Evolutionary conservation across 2,113 vertebrate genomes (phyloP).

Genomic region (Dromas ardeola): DNA sequence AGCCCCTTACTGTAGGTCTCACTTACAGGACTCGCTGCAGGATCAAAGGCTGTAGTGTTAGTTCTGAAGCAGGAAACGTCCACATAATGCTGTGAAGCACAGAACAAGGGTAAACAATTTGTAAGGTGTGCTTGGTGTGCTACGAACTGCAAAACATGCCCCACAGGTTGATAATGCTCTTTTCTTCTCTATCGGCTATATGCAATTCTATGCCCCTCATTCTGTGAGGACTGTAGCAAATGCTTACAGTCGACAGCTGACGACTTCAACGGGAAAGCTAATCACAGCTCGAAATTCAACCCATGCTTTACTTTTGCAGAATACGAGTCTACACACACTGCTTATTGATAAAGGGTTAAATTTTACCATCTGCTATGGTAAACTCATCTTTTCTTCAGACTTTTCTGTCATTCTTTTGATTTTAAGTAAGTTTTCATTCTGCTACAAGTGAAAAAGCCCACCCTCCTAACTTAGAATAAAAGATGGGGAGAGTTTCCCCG

Average conservation of each 20-base stretch:
- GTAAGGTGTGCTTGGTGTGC: not conserved
- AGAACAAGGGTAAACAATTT: not conserved
- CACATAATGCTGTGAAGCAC: not conserved
- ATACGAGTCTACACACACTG: not conserved
- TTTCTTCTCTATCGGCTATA: not conserved
- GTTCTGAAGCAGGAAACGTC: not conserved
- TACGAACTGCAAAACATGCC: not conserved
- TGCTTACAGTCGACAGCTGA: not conserved
- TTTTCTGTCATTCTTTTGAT: not conserved
- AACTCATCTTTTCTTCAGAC: not conserved
- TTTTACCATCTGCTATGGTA: not conserved
- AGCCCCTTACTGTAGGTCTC: not conserved
- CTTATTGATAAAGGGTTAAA: not conserved
- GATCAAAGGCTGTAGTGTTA: not conserved
- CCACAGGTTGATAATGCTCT: not conserved
- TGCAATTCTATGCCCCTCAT: not conserved
- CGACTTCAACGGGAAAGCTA: not conserved
- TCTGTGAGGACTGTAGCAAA: not conserved
- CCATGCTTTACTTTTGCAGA: not conserved
- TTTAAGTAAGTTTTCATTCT: not conserved
- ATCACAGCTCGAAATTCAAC: not conserved
- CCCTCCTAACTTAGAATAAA: not conserved
- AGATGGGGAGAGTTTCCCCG: not conserved
- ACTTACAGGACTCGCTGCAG: not conserved
- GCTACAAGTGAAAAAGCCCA: not conserved